Base-by-base conservation (phyloP, 2,797 vertebrate genomes). In the Enteromius viviparus region DNA sequence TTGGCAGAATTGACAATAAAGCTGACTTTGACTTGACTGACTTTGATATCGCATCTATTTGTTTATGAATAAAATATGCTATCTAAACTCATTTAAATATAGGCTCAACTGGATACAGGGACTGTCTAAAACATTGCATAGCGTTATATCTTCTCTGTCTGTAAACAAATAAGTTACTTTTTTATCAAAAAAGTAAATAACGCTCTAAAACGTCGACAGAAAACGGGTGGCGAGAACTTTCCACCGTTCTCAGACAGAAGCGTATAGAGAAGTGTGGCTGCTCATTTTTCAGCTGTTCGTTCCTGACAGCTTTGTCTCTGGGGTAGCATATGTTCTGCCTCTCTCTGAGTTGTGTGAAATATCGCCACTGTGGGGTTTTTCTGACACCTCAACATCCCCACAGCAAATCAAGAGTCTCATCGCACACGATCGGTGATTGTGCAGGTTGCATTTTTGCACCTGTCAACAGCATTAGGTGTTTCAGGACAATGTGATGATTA, bases 301-400 rank as follows among this genome's bases (percentile, higher is more conserved):
- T 47, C 42, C 40, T 75, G 62, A 21, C 77, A 40, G 71, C 64
- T 64, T 47, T 65, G 79, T 81, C 45, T 81, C 78, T 51, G 19
- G n/a, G 76, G 75, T 32, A 65, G 77, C 82, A 86, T 84, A 84
- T 85, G 78, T 81, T 78, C 70, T 69, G 58, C 49, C 17, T 66
- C 65, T 72, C 78, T 70, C 45, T 3, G 34, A 58, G 29, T 55
- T 62, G 66, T 72, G 84, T 85, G 76, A 86, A 65, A 76, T 70
- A 74, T 62, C 51, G 40, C 66, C 74, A 68, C 85, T 45, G 29
- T 76, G 85, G 70, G 69, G 14, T n/a, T 32, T 71, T 72, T 68
- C 69, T 78, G 64, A 83, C 78, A 75, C 75, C n/a, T 78, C 55
- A 45, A 70, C 53, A 77, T 76, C 76, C 66, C 76, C 74, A 70